phyloP scores from a whole-genome alignment of 1,140 invertebrate species.

The Neuroterus valhalla region DNA sequence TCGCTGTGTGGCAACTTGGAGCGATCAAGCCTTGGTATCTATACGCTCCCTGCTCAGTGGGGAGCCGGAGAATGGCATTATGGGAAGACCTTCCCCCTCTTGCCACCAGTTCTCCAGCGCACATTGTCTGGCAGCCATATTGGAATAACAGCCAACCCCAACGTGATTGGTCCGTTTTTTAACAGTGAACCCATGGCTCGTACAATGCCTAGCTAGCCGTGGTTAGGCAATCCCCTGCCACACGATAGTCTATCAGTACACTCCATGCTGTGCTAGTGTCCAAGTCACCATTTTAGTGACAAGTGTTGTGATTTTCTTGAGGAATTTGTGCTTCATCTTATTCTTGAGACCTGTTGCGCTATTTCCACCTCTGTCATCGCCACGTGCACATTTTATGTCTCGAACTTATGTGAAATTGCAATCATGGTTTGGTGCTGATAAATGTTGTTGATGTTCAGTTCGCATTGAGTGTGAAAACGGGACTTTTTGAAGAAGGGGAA shows the following conservation, averaged over 20 bases:
- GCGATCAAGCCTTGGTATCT: slow-evolving; percentile 52
- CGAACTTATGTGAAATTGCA: not conserved
- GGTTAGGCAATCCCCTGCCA: slow-evolving; percentile 69
- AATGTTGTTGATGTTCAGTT: not conserved
- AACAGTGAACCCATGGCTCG: slow-evolving; percentile 65
- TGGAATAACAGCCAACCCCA: slow-evolving; percentile 69
- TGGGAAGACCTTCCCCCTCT: slow-evolving; percentile 70
- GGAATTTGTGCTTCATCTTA: slow-evolving; percentile 34
- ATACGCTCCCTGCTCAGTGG: slow-evolving; percentile 61
- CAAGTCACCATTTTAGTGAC: slow-evolving; percentile 57
- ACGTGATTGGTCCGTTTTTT: slow-evolving; percentile 73
- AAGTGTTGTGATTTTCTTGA: slow-evolving; percentile 50
- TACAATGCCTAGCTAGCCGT: slow-evolving; percentile 56
- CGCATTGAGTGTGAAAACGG: not conserved
- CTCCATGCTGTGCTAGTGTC: slow-evolving; percentile 63
- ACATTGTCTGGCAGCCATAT: slow-evolving; percentile 73
- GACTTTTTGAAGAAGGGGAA: not conserved
- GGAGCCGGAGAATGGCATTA: slow-evolving; percentile 71
- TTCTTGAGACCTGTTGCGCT: not conserved
- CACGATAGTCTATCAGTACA: slow-evolving; percentile 73
- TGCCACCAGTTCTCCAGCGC: slow-evolving; percentile 50
- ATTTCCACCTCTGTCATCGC: not conserved
- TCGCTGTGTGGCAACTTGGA: slow-evolving; percentile 44
- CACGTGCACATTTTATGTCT: not conserved
- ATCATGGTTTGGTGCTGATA: not conserved